Base-by-base conservation (phyloP, 2,797 vertebrate species). In the Mormyrus proboscirostris region DNA sequence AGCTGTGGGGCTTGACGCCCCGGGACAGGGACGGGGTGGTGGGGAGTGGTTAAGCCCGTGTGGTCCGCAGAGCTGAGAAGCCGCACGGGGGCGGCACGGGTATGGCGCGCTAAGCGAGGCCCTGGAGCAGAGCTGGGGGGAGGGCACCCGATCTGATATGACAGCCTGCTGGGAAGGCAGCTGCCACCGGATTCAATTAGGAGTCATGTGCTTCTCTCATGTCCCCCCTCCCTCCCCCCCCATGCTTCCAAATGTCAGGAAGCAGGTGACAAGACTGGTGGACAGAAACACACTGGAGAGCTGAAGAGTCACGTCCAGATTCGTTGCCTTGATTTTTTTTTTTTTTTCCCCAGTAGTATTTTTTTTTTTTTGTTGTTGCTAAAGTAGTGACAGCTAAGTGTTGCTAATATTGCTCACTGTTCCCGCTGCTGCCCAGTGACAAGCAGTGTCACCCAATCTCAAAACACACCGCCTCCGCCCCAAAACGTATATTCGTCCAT, bases 151-250 rank as follows among this genome's bases (percentile, higher is more conserved):
- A 82, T 82, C 76, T 82, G 76, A 41, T 82, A 44, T 85, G 83
- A 50, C 25, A 53, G 50, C 47, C 83, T 85, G 83, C 85, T 86
- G 89, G 90, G 89, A 65, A 86, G 88, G 86, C 91, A 91, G 88
- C 91, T 92, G 91, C 88, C 88, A 87, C 14, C 55, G 76, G 89
- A 91, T 91, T 91, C 89, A 90, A 85, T 91, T 90, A 91, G 79
- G 84, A 41, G 49, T 53, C 86, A 55, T 53, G n/a, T 49, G 49
- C 47, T 16, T 3, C 47, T 33, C 47, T 44, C 10, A n/a, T 53
- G 41, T 16, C 53, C 41, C 76, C 25, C 10, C 59, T 7, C 22
- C 65, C 65, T 10, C 9, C 62, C 29, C 10, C 8, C 25, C 55
- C 41, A 53, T 82, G 41, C 76, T 14, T 82, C 76, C 19, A 82